Base-by-base conservation (phyloP, 2,797 vertebrate genomes). In the Rachycentron canadum region DNA sequence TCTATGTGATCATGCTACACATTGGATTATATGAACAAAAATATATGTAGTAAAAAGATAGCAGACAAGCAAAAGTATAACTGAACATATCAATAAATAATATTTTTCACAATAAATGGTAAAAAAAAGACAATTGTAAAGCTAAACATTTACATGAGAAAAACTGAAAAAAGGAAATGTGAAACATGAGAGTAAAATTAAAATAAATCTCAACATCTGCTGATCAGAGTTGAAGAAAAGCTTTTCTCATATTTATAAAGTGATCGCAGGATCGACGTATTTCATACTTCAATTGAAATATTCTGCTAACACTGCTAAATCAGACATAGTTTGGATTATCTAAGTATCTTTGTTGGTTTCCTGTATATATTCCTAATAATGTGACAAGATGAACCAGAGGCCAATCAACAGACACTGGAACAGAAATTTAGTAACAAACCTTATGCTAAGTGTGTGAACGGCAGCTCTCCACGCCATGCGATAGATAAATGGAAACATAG, bases 381-480 rank as follows among this genome's bases (percentile, higher is more conserved):
- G 3, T 32, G 14, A 32, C 60, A 57, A 49, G 4, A 28, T 25
- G 13, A 21, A 19, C 28, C 7, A 8, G 11, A 36, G 16, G 6
- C 12, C 1, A 52, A 1, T 34, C 56, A 30, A 56, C 14, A 53
- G 2, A 32, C 13, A 13, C 0, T 0, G 0, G 49, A 32, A 5
- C 11, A 28, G 6, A 56, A 16, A 28, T 16, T 7, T 7, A 1
- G 8, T 0, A 26, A 83, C 92, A n/a, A 76, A 94, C 93, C 92
- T 93, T 66, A 34, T 81, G 36, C n/a, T 43, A 0, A 85, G 61
- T 6, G 66, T 45, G 19, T 56, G 73, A 47, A 76, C 67, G 40
- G 86, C 81, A 85, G 77, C 36, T 88, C 81, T 92, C 79, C 86
- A 60, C 17, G 88, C 53, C 38, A 81, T 78, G 11, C 47, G 71